Base-by-base conservation (phyloP, 2,113 vertebrate species). In the Balaeniceps rex region DNA sequence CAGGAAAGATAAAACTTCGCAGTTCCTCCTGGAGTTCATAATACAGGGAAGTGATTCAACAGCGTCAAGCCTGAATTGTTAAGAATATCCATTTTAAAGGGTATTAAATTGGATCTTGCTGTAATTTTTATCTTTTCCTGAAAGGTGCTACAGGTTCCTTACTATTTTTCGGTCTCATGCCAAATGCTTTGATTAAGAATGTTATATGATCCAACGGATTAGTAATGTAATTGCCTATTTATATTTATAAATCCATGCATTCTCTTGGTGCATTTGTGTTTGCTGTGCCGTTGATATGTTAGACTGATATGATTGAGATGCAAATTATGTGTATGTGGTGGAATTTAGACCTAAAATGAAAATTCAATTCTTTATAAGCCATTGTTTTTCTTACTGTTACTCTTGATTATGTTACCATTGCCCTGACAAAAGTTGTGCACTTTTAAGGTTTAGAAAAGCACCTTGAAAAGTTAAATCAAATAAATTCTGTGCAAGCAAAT, bases 151-250 rank as follows among this genome's bases (percentile, higher is more conserved):
- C 28, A 71, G 36, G 16, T 91, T 79, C 57, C 72, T 78, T 63
- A 65, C 5, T 65, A 33, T n/a, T 80, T 80, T 82, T 93, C 5
- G 9, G 93, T 95, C 58, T 83, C 49, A 58, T 55, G 23, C 12
- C 54, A 88, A 96, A 52, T 79, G n/a, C 47, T 94, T 96, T 76
- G 61, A 93, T 94, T 77, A 87, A 95, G 76, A 91, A 52, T 55
- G 21, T 71, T 90, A 22, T 24, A 54, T 78, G 63, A 87, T 90
- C 58, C 47, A 93, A 17, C 33, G n/a, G 33, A 92, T 96, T 93
- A 88, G 81, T 51, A 65, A 58, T 51, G 36, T 65, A 87, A 74
- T 95, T 96, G 26, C 17, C 47, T 86, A 68, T 88, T 96, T 94
- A 66, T 79, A 93, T 87, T 90, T 97, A 94, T 36, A 97, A 95